A percentile compares a stretch with the other conserved stretches of the same genome.
Conservation (phyloP, 2,113 vertebrate genomes). For the Symphodus melops region DNA sequence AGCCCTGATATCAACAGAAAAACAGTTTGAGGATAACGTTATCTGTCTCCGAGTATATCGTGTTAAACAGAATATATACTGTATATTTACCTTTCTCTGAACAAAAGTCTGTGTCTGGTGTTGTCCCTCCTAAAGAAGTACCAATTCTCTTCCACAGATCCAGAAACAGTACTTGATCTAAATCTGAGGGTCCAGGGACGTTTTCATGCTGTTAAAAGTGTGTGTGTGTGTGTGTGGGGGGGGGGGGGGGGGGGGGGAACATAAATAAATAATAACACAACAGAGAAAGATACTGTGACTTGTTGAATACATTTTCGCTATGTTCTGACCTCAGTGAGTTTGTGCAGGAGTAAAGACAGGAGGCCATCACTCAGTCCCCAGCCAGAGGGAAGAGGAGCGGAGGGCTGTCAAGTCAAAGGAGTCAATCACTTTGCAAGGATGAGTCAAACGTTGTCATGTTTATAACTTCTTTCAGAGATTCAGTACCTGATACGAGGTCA, state of each 20-base stretch:
- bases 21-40: neutral
- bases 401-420: conserved; percentile 37
- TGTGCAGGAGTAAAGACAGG: conserved; percentile 75
- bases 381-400: conserved; percentile 55
- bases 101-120: conserved; percentile 48
- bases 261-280: too few relatives aligned
- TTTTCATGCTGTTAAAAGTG: conserved; percentile 64
- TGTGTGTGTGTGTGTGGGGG: too few relatives aligned
- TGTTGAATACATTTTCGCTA: neutral
- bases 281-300: too few relatives aligned
- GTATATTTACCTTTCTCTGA: conserved; percentile 73
- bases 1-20: conserved; percentile 67
- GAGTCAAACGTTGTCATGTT: neutral
- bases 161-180: conserved; percentile 62
- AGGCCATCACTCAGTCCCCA: conserved; percentile 82
- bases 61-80: neutral
- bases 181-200: conserved; percentile 28
- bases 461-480: neutral
- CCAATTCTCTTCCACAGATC: conserved; percentile 75
- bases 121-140: conserved; percentile 45
- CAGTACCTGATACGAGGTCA: conserved; percentile 69
- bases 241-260: neutral
- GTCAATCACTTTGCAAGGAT: neutral
- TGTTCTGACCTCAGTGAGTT: conserved; percentile 75
- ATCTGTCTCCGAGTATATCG: neutral